Base-by-base conservation (phyloP, 2,113 vertebrate genomes). In the Boulengeromyrus knoepffleri region DNA sequence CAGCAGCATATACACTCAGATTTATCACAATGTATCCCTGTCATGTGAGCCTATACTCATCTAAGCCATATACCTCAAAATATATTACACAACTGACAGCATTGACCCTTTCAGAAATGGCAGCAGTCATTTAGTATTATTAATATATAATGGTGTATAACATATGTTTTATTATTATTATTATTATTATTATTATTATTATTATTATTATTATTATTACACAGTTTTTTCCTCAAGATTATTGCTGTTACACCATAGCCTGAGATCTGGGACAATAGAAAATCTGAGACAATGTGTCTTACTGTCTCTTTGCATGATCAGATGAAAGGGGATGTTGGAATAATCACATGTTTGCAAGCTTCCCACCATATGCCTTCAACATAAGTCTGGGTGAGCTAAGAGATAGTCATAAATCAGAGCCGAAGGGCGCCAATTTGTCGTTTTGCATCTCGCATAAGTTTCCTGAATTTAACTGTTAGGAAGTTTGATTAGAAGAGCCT, bases 11-110 rank as follows among this genome's bases (percentile, higher is more conserved):
- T 24, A 6, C 84, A 80, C 31, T 92, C 91, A 52, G 87, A 92
- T 87, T 31, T 70, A 90, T 84, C 88, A 90, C 83, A 27, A 50
- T 85, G 80, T 39, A 80, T 52, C 70, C n/a, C 47, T 70, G 70
- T 53, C 24, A 80, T 39, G 13, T 39, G 36, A 80, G 12, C n/a
- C 58, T 21, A 0, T 19, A 27, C 45, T 49, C 50, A 53, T 87
- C 56, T 87, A n/a, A 27, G 47, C 21, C 31, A 19, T 53, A 53
- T 36, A 12, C n/a, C 17, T 62, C 53, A 66, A n/a, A 88, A 17
- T 31, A 17, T 24, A 70, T n/a, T 49, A 88, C 58, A n/a, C 31
- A 46, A 24, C 24, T 45, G 45, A 56, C 10, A 19, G 49, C 13
- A 39, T 47, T 46, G n/a, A 24, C 19, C 39, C 24, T 46, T 85